These are phyloP conservation scores for Rallus limicola DNA, from an alignment of 2,113 vertebrate genomes.

Conservation along the genomic window DNA sequence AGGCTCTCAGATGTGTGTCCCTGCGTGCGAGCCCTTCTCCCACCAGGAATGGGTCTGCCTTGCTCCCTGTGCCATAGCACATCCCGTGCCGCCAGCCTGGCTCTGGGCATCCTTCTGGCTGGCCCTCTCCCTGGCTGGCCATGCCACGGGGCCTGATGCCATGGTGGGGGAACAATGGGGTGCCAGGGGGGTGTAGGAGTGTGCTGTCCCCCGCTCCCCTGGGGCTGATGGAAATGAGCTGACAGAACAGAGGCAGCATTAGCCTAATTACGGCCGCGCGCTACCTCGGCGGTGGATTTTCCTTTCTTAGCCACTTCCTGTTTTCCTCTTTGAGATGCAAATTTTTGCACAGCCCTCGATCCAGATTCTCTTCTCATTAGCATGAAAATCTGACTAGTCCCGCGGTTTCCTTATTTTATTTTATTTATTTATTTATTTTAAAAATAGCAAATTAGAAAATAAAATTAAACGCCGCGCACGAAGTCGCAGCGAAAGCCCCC, in stretches of 20 bases:
- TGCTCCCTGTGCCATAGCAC: accelerated
- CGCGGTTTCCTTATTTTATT: not conserved
- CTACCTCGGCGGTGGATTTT: constrained; percentile 33
- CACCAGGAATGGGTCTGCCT: accelerated
- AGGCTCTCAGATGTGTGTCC: accelerated
- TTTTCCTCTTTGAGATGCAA: constrained; percentile 73
- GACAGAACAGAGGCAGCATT: constrained; percentile 49
- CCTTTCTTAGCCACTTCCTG: constrained; percentile 62
- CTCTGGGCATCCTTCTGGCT: not conserved
- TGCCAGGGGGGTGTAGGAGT: not conserved
- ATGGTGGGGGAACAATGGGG: accelerated
- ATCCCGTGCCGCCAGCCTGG: accelerated
- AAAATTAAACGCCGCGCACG: not conserved
- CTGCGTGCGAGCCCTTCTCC: accelerated
- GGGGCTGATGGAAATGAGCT: constrained; percentile 45
- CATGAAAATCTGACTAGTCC: constrained; percentile 68
- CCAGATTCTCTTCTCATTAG: constrained; percentile 68
- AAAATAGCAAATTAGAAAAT: constrained; percentile 19
- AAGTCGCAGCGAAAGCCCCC: not conserved
- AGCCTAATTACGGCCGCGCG: constrained; percentile 54
- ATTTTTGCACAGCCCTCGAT: constrained; percentile 66
- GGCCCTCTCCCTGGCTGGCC: not conserved
- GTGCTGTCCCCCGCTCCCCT: not conserved
- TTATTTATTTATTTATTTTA: too few species aligned
- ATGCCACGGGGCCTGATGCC: not conserved